A percentile compares a stretch with the other conserved stretches of the same genome.
phyloP scores from a whole-genome alignment of 2,113 vertebrate genomes.

The Seriola aureovittata region DNA sequence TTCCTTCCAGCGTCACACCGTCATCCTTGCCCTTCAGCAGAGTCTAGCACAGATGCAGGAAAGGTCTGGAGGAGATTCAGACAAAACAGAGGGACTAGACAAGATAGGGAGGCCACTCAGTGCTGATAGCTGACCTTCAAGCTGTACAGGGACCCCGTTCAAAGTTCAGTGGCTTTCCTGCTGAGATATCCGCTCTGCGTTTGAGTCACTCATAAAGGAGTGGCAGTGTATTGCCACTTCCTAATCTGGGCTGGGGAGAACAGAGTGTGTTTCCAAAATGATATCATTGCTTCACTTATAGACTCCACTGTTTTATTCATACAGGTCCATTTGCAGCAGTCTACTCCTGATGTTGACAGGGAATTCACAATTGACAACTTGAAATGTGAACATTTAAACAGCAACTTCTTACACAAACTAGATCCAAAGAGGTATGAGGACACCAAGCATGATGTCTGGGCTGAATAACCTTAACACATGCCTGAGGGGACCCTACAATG shows the following conservation, averaged over 20 bases:
- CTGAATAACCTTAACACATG: neutral
- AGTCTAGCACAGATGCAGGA: slow-evolving; percentile 33
- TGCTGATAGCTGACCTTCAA: slow-evolving; percentile 62
- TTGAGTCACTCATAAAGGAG: slow-evolving; percentile 36
- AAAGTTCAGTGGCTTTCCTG: slow-evolving; percentile 40
- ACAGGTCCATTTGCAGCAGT: neutral
- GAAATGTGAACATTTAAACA: neutral
- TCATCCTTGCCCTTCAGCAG: slow-evolving; percentile 41
- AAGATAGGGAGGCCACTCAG: slow-evolving; percentile 5
- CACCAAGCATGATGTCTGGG: neutral
- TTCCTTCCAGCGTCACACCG: slow-evolving; percentile 20
- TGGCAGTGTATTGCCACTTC: neutral
- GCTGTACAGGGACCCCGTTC: slow-evolving; percentile 24
- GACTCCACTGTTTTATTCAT: neutral
- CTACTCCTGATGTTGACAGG: no score
- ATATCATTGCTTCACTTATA: neutral
- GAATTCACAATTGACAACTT: neutral
- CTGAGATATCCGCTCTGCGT: slow-evolving; percentile 15
- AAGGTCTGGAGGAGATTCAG: slow-evolving; percentile 45
- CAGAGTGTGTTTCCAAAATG: slow-evolving; percentile 8
- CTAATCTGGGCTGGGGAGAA: neutral
- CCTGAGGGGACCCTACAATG: neutral
- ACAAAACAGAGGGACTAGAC: slow-evolving; percentile 31
- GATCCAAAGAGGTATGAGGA: slow-evolving; percentile 19
- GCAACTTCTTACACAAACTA: neutral